phyloP scores from a whole-genome alignment of 2,113 vertebrate species.

The Phalacrocorax brasilianus region DNA sequence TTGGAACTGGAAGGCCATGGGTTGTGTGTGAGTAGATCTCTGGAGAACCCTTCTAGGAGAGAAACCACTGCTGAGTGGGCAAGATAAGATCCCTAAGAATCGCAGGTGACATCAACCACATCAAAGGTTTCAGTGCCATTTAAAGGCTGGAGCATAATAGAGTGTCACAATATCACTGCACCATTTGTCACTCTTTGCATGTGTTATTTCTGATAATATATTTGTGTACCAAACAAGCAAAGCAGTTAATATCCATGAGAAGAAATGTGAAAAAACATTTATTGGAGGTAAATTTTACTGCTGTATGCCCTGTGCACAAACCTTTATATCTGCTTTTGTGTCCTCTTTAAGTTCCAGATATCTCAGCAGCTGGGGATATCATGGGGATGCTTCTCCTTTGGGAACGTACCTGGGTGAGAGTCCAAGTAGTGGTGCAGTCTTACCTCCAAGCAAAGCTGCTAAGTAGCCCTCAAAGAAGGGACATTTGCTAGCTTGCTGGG shows the following conservation, averaged over 20 bases:
- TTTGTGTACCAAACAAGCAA: not conserved
- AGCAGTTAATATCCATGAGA: not conserved
- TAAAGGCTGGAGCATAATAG: not conserved
- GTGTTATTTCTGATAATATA: not conserved
- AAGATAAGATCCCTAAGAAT: not conserved
- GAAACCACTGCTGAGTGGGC: not conserved
- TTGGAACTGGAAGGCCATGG: not conserved
- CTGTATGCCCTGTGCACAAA: not conserved
- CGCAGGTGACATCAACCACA: fast-evolving
- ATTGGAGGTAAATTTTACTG: not conserved
- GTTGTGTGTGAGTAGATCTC: not conserved
- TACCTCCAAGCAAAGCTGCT: not conserved
- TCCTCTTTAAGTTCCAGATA: not conserved
- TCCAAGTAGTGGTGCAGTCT: not conserved
- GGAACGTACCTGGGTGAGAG: not conserved
- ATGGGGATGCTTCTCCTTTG: not conserved
- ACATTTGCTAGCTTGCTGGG: not conserved
- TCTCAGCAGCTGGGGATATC: not conserved
- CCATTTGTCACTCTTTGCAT: fast-evolving
- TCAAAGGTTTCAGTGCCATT: not conserved
- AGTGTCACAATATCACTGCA: not conserved
- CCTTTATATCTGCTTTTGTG: not conserved
- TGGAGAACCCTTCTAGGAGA: not conserved
- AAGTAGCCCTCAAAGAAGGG: not conserved
- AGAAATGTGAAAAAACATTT: not conserved